Evolutionary conservation across 1,140 invertebrate species (phyloP).

Genomic region (Cherax destructor): DNA sequence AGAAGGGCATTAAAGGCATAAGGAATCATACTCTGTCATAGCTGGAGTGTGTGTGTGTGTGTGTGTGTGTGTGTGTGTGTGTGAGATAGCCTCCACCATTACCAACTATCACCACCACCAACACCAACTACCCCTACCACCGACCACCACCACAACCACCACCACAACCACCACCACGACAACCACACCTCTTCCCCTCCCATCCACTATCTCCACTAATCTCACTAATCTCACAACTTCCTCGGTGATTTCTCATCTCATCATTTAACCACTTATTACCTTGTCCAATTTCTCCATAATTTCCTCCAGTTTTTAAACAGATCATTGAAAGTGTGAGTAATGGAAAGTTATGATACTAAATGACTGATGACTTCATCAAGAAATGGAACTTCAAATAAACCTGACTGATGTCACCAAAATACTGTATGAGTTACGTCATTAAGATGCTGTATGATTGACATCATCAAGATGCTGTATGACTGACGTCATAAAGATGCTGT

Average conservation of each 20-base stretch:
- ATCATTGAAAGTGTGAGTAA: not conserved
- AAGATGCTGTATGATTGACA: too few relatives aligned
- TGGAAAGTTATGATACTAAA: not conserved
- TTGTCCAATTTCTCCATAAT: not conserved
- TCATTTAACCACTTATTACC: not conserved
- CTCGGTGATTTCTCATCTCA: not conserved
- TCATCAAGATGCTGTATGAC: too few relatives aligned
- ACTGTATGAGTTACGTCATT: not conserved
- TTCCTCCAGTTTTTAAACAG: not conserved
- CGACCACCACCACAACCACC: not conserved
- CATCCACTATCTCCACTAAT: not conserved
- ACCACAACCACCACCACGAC: not conserved
- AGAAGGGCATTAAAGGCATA: too few relatives aligned
- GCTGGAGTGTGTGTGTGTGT: too few relatives aligned
- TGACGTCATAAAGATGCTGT: not conserved
- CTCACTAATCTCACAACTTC: not conserved
- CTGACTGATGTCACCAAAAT: not conserved
- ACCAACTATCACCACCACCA: not conserved
- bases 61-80: not conserved
- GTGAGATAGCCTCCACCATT: not conserved
- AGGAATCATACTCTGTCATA: too few relatives aligned
- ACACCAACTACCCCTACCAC: not conserved
- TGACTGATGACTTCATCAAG: not conserved
- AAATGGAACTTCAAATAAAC: not conserved
- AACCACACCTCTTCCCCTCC: not conserved